These are phyloP conservation scores for Aselliscus stoliczkanus DNA, from an alignment of 2,797 vertebrate genomes.

Conservation along the genomic window DNA sequence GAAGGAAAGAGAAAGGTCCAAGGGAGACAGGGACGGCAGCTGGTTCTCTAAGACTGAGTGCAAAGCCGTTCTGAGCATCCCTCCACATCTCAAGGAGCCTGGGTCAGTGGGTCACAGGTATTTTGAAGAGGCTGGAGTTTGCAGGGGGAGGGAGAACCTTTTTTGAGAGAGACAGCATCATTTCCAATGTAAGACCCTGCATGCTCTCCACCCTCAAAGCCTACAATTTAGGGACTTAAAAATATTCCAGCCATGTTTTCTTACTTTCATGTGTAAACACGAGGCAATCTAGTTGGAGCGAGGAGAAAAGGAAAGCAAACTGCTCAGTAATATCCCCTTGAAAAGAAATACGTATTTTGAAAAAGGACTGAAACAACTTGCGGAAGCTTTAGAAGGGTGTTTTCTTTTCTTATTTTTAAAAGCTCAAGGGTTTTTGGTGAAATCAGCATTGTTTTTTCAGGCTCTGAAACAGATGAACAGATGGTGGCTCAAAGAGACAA, in stretches of 20 bases:
- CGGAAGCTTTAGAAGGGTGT: not conserved
- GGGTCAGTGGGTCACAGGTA: not conserved
- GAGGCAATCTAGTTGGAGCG: not conserved
- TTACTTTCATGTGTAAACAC: not conserved
- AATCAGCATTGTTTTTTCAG: constrained; percentile 30
- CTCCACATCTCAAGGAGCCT: not conserved
- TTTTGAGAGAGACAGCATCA: not conserved
- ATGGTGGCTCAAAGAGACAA: not conserved
- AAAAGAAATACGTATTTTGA: not conserved
- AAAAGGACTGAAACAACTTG: not conserved
- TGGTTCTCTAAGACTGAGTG: not conserved
- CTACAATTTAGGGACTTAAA: not conserved
- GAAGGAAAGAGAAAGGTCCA: not conserved
- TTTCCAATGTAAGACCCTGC: not conserved
- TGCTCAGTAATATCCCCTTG: not conserved
- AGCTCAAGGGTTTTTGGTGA: constrained; percentile 15
- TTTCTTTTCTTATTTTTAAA: constrained; percentile 35
- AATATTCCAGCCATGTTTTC: not conserved
- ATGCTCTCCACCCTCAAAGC: not conserved
- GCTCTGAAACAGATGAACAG: not conserved
- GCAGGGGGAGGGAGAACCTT: not conserved
- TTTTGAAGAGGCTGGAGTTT: not conserved
- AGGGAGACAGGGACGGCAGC: not conserved
- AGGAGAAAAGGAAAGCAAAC: constrained; percentile 5
- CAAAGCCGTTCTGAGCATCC: not conserved